A percentile compares a stretch with the other conserved stretches of the same genome.
Evolutionary conservation across 2,113 vertebrate species (phyloP).

Genomic region (Burhinus bistriatus): DNA sequence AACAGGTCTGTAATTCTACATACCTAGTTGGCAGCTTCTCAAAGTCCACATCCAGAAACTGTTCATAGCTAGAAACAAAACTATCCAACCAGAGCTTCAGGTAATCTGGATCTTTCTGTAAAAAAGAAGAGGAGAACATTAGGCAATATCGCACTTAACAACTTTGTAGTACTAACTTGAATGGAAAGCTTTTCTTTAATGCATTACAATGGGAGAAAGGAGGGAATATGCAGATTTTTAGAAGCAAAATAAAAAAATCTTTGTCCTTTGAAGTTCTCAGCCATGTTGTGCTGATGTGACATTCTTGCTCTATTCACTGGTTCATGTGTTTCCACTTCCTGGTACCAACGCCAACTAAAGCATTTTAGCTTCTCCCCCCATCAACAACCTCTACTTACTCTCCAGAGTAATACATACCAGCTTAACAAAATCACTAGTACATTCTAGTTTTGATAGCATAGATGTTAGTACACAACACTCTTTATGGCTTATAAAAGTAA

Average conservation of each 20-base stretch:
- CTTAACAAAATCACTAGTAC: not conserved
- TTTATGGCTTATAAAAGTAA: not conserved
- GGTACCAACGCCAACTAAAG: not conserved
- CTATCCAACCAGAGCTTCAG: constrained; percentile 95
- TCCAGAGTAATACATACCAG: not conserved
- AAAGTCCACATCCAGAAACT: constrained; percentile 95
- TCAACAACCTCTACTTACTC: not conserved
- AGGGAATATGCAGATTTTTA: not conserved
- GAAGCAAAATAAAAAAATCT: not conserved
- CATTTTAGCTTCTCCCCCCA: not conserved
- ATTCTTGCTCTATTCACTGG: not conserved
- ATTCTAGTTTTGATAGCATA: not conserved
- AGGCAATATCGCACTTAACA: not conserved
- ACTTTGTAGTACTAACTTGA: not conserved
- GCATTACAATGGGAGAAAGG: not conserved
- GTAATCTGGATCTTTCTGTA: constrained; percentile 96
- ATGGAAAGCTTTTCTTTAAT: not conserved
- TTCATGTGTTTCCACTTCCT: not conserved
- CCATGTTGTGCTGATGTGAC: not conserved
- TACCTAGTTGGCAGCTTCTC: constrained; percentile 95
- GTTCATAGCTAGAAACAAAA: constrained; percentile 94
- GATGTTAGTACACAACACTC: not conserved
- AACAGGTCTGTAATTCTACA: constrained; percentile 32
- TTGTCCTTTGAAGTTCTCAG: not conserved
- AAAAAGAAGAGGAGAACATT: not conserved